These are phyloP conservation scores for Melangyna quadrimaculata DNA, from an alignment of 2,888 invertebrate species.

Conservation along the genomic window DNA sequence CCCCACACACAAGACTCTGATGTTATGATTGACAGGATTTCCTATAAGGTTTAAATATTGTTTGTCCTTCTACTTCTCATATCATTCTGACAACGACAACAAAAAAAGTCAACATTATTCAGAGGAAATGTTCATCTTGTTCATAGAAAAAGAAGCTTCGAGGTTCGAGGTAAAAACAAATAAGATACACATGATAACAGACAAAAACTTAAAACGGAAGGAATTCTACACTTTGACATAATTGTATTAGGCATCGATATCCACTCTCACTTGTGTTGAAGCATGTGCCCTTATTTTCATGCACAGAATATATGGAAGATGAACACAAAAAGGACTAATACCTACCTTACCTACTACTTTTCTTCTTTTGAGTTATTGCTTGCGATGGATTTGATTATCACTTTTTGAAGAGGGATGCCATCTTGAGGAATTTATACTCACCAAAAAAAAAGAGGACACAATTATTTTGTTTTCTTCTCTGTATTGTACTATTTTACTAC, in stretches of 20 bases:
- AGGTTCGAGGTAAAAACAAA: not conserved
- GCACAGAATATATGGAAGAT: conserved; percentile 45
- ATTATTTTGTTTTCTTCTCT: not conserved
- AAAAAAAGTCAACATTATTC: conserved; percentile 9
- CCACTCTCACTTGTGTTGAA: conserved; percentile 18
- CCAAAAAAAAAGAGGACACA: not conserved
- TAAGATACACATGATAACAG: not conserved
- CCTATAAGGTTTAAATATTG: conserved; percentile 56
- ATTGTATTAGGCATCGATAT: conserved; percentile 59
- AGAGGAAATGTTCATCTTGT: conserved; percentile 13
- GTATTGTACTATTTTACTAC: too few relatives aligned
- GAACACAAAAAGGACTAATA: conserved; percentile 56
- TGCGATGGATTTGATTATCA: conserved; percentile 66
- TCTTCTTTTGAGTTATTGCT: conserved; percentile 63
- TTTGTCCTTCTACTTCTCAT: not conserved
- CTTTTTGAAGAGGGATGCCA: conserved; percentile 64
- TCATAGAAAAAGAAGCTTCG: not conserved
- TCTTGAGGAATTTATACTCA: not conserved
- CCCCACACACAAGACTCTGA: not conserved
- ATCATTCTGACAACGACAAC: conserved; percentile 32
- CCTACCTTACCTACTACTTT: too few relatives aligned
- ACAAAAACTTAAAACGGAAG: conserved; percentile 47
- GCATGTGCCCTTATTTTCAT: conserved; percentile 61
- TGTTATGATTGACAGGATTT: conserved; percentile 67
- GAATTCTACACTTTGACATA: conserved; percentile 48